Conservation (phyloP, 1,140 invertebrate genomes). For the Drosophila biarmipes region DNA sequence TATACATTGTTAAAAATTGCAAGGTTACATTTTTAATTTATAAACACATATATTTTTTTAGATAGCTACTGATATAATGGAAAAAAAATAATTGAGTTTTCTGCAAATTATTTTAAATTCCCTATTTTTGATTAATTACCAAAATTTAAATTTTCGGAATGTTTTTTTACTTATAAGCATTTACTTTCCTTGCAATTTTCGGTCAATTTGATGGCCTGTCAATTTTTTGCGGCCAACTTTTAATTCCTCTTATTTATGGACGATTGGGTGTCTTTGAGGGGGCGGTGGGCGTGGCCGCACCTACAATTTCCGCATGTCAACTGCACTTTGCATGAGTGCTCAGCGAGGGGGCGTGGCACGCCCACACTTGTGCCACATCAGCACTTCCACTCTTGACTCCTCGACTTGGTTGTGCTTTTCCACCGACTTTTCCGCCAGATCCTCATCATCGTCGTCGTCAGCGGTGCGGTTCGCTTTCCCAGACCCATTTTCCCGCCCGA, state of each 20-base stretch:
- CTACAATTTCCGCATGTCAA: conserved; percentile 81
- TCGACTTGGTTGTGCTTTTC: conserved; percentile 61
- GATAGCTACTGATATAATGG: no score
- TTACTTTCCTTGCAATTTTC: not conserved
- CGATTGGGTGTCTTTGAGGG: conserved; percentile 43
- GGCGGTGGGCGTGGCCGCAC: conserved; percentile 32
- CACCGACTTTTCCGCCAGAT: conserved; percentile 24
- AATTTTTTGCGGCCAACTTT: conserved; percentile 4
- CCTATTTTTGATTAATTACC: not conserved
- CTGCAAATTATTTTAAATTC: no score
- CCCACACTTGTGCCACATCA: conserved; percentile 37
- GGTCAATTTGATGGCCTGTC: not conserved
- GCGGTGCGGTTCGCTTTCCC: conserved; percentile 16
- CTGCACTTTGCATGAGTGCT: conserved; percentile 81
- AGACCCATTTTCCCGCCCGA: not conserved
- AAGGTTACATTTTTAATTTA: no score
- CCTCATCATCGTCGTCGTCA: conserved; percentile 37
- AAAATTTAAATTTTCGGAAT: no score
- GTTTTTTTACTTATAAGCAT: no score
- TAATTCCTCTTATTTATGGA: conserved; percentile 11
- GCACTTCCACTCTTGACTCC: conserved; percentile 44
- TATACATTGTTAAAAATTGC: no score
- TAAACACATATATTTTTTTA: no score
- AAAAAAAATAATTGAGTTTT: no score
- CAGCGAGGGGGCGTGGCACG: conserved; percentile 17